Evolutionary conservation across 2,113 vertebrate genomes (phyloP).

Genomic region (Plecotus auritus): DNA sequence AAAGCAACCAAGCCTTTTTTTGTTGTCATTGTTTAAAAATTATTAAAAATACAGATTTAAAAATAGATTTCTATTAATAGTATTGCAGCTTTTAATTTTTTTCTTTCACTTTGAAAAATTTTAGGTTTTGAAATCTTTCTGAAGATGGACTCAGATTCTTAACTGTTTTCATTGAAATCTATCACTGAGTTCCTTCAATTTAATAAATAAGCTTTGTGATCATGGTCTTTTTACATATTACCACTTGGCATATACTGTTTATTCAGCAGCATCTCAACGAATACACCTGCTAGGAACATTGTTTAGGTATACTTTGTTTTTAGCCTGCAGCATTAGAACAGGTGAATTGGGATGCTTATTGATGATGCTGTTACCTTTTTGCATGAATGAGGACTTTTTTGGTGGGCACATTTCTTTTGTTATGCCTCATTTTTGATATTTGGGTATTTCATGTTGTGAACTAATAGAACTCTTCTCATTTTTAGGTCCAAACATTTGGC

Average conservation of each 20-base stretch:
- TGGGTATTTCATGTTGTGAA: not conserved
- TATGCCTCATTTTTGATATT: not conserved
- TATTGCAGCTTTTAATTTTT: not conserved
- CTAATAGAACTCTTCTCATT: not conserved
- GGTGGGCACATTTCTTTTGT: not conserved
- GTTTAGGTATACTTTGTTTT: not conserved
- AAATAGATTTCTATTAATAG: not conserved
- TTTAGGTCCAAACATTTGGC: conserved; percentile 96
- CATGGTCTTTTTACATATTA: not conserved
- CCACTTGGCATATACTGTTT: not conserved
- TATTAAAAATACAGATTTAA: not conserved
- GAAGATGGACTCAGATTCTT: not conserved
- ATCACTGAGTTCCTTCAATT: not conserved
- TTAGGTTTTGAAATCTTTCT: not conserved
- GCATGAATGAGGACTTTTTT: not conserved
- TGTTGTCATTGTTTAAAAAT: not conserved
- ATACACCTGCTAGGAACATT: no score
- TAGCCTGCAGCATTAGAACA: not conserved
- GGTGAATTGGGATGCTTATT: not conserved
- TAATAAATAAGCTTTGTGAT: not conserved
- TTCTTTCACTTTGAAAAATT: not conserved
- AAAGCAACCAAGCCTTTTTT: not conserved
- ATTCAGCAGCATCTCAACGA: not conserved
- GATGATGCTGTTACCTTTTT: not conserved
- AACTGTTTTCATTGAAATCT: not conserved